Evolutionary conservation across 1,140 invertebrate species (phyloP).

Genomic region (Drosophila willistoni): DNA sequence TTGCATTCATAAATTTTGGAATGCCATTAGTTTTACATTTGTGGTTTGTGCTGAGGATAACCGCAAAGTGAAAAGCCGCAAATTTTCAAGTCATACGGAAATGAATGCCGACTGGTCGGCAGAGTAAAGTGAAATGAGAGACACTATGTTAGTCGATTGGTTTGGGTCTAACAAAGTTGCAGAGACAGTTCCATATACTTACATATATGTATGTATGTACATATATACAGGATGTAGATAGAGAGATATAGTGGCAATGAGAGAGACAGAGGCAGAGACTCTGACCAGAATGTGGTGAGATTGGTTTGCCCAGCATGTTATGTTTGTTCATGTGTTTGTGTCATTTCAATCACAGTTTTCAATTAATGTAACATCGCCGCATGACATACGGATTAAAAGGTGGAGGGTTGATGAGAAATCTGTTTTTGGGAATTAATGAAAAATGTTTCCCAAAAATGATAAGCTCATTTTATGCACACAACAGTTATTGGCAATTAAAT

Average conservation of each 20-base stretch:
- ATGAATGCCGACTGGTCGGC: constrained; percentile 67
- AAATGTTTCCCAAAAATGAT: constrained; percentile 20
- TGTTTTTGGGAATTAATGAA: constrained; percentile 20
- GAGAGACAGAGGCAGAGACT: constrained; percentile 22
- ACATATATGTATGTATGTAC: background rate
- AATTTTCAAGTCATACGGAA: constrained; percentile 81
- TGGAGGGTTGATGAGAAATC: background rate
- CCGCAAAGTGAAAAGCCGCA: constrained; percentile 82
- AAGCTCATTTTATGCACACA: constrained; percentile 11
- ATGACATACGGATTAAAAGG: constrained; percentile 35
- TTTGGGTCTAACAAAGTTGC: constrained; percentile 11
- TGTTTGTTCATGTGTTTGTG: constrained; percentile 22
- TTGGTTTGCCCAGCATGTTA: constrained; percentile 44
- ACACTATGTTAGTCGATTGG: constrained; percentile 21
- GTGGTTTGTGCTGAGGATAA: constrained; percentile 78
- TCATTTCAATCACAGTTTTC: constrained; percentile 66
- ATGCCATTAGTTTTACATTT: constrained; percentile 83
- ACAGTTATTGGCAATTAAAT: constrained; percentile 51
- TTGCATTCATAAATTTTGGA: constrained; percentile 79
- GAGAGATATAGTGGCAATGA: background rate
- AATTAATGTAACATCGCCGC: constrained; percentile 65
- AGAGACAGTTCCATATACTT: constrained; percentile 13
- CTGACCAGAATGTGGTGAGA: constrained; percentile 49
- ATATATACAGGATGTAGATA: background rate
- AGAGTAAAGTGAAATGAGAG: constrained; percentile 52